phyloP scores from a whole-genome alignment of 2,113 vertebrate genomes.

The Ailurus styani region DNA sequence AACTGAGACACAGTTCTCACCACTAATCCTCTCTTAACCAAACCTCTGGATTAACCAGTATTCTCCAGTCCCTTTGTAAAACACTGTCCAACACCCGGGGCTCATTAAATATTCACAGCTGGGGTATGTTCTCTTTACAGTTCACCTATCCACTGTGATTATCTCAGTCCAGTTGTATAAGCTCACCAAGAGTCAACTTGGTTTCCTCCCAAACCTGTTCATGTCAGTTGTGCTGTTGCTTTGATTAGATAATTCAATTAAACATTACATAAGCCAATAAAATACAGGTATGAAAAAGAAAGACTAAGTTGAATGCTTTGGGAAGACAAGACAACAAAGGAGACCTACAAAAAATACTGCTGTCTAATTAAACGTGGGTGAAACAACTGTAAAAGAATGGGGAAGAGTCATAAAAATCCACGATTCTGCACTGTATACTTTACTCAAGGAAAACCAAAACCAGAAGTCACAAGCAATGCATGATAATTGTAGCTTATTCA shows the following conservation, averaged over 20 bases:
- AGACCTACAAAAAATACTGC: neutral
- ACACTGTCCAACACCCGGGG: neutral
- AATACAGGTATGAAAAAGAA: neutral
- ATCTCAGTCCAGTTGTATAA: neutral
- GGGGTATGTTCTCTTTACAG: neutral
- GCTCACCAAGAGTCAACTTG: neutral
- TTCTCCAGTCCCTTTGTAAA: neutral
- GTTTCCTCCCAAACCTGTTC: slow-evolving; percentile 31
- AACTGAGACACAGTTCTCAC: neutral
- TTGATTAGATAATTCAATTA: slow-evolving; percentile 5
- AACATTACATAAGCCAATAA: slow-evolving; percentile 30
- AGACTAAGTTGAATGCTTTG: neutral
- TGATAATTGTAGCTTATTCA: neutral
- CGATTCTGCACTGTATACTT: neutral
- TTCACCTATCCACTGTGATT: neutral
- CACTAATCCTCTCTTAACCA: neutral
- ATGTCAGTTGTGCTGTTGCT: neutral
- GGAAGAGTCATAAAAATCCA: slow-evolving; percentile 3
- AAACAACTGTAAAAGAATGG: neutral
- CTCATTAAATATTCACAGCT: neutral
- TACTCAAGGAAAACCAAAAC: slow-evolving; percentile 30
- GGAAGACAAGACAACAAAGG: slow-evolving; percentile 18
- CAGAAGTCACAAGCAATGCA: slow-evolving; percentile 29
- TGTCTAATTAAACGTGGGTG: neutral
- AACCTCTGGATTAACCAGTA: neutral